A percentile compares a stretch with the other conserved stretches of the same genome.
Conservation (phyloP, 2,113 vertebrate species). For the Tonatia bakeri region DNA sequence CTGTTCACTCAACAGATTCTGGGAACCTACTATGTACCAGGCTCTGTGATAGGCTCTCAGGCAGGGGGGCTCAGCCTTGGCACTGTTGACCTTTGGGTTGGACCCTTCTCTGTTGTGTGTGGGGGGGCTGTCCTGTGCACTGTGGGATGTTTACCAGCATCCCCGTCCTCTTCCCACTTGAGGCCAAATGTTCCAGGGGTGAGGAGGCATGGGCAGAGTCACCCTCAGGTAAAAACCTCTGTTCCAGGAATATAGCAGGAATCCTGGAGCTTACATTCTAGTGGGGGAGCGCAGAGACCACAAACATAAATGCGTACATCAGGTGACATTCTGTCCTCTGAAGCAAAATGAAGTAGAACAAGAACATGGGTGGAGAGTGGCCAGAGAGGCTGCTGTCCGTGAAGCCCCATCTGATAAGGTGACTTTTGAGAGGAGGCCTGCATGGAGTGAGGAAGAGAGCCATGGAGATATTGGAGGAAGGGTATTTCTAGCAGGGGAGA, state of each 20-base stretch:
- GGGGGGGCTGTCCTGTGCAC: not conserved
- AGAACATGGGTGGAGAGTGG: not conserved
- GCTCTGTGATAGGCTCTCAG: not conserved
- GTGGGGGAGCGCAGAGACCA: not conserved
- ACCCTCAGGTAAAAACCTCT: too few species aligned
- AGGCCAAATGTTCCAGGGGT: not conserved
- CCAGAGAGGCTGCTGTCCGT: not conserved
- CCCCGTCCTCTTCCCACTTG: not conserved
- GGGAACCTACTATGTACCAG: not conserved
- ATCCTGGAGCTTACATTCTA: not conserved
- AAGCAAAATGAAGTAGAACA: fast-evolving
- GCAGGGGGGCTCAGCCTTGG: fast-evolving
- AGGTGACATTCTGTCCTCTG: not conserved
- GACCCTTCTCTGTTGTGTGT: too few species aligned
- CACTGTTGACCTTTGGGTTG: not conserved
- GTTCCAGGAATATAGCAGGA: not conserved
- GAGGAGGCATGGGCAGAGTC: too few species aligned
- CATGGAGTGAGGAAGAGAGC: not conserved
- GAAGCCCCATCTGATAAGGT: not conserved
- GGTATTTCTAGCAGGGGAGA: not conserved
- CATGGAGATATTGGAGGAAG: not conserved
- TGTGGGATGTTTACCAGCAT: not conserved
- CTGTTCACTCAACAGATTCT: not conserved
- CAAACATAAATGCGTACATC: not conserved
- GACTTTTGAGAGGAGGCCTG: not conserved